These are phyloP conservation scores for Drosophila lacteicornis DNA, from an alignment of 1,140 invertebrate genomes.

Conservation along the genomic window DNA sequence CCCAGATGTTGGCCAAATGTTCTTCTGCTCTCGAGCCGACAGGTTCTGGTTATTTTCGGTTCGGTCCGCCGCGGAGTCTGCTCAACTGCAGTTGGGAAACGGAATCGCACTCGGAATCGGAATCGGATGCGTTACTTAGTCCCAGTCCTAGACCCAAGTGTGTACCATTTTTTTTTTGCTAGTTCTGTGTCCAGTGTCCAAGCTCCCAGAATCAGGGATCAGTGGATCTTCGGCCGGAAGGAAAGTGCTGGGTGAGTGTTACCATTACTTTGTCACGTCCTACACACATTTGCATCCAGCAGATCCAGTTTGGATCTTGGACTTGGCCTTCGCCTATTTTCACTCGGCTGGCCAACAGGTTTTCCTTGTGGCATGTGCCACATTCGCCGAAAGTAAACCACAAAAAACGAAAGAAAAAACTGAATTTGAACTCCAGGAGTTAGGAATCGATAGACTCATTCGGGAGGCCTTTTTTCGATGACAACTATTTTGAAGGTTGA, in stretches of 20 bases:
- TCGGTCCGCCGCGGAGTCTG: slow-evolving; percentile 7
- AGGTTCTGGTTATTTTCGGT: slow-evolving; percentile 59
- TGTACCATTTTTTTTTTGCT: slow-evolving; percentile 1
- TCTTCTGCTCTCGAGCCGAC: slow-evolving; percentile 73
- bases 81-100: not conserved
- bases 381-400: slow-evolving; percentile 71
- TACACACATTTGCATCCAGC: slow-evolving; percentile 17
- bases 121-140: not conserved
- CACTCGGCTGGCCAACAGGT: slow-evolving; percentile 46
- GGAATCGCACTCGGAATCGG: not conserved
- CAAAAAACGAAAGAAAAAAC: slow-evolving; percentile 24
- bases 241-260: slow-evolving; percentile 12
- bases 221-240: not conserved
- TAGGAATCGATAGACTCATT: not conserved
- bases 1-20: slow-evolving; percentile 62
- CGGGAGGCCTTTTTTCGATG: no score
- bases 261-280: not conserved
- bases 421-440: slow-evolving; percentile 29
- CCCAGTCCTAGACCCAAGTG: not conserved
- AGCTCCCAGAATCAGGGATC: not conserved
- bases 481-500: no score
- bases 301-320: slow-evolving; percentile 38
- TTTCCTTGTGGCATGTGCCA: slow-evolving; percentile 68
- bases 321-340: slow-evolving; percentile 76
- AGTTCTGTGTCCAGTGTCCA: slow-evolving; percentile 1